Base-by-base conservation (phyloP, 2,797 vertebrate species). In the Sebastes kiyomatsui region DNA sequence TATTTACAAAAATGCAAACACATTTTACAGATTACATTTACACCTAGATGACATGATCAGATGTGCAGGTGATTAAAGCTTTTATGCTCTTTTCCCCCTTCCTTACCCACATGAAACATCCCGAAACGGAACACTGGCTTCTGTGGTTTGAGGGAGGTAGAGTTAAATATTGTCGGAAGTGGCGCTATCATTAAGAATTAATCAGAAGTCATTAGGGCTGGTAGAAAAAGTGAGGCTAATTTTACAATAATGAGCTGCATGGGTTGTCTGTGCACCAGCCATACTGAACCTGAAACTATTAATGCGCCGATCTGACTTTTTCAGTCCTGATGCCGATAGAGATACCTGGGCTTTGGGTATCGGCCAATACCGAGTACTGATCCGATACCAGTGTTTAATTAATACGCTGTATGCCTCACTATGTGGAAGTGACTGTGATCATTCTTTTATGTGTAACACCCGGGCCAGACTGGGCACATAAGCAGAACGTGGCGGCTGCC, bases 111-210 rank as follows among this genome's bases (percentile, higher is more conserved):
- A 66, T 70, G 22, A 38, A 60, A 81, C 2, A 59, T 49, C 20
- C 28, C 54, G 0, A 38, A 54, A 56, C 5, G 4, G 14, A 49
- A 14, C 27, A 16, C 13, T 9, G 27, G 22, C 6, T 35, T 42
- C 11, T 58, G 4, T 30, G 61, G 28, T 25, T 52, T 59, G 16
- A 81, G 10, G 20, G 25, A n/a, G 5, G 23, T 28, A 13, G n/a
- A 27, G 8, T 79, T 56, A 38, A 78, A 79, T 80, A 70, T 84
- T 46, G 59, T 42, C 9, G 59, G 49, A 74, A 59, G 18, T 65
- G 28, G 11, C 33, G 22, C n/a, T 67, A 55, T 79, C 62, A 81
- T 74, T 67, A 78, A 61, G 16, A 61, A 65, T 71, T 30, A n/a
- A 72, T 69, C 25, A 60, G 65, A 68, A 71, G 67, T 68, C 27